Conservation (phyloP, 1,140 invertebrate species). For the Dinoponera quadriceps region DNA sequence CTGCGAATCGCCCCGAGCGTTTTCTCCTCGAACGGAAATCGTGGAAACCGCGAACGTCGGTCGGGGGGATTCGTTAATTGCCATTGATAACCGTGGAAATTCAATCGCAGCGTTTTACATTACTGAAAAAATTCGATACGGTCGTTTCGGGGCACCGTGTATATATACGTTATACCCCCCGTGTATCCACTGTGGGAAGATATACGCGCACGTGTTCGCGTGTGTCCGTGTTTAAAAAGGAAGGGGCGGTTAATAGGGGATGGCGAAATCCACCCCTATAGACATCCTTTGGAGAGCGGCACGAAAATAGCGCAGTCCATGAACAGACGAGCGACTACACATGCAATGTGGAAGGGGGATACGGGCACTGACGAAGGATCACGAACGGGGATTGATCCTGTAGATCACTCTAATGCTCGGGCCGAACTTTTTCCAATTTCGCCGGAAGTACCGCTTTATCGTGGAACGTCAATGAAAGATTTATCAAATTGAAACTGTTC, state of each 20-base stretch:
- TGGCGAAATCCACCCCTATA: slow-evolving; percentile 56
- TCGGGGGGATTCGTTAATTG: background rate
- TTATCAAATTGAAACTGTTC: background rate
- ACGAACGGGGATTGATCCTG: slow-evolving; percentile 7
- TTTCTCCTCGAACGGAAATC: no score
- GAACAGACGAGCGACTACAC: slow-evolving; percentile 50
- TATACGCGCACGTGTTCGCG: background rate
- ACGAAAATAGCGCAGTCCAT: slow-evolving; percentile 64
- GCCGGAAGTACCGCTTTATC: background rate
- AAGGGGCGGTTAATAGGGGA: slow-evolving; percentile 54
- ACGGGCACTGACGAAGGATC: background rate
- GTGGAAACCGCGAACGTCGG: background rate
- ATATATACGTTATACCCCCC: background rate
- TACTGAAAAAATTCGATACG: background rate
- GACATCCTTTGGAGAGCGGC: slow-evolving; percentile 59
- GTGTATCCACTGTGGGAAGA: background rate
- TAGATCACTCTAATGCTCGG: slow-evolving; percentile 24
- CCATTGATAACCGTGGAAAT: background rate
- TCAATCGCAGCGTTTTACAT: background rate
- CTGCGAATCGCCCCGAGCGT: no score
- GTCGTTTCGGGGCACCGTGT: slow-evolving; percentile 17
- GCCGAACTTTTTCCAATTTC: slow-evolving; percentile 4
- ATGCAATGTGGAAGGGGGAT: slow-evolving; percentile 9
- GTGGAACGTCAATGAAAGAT: background rate
- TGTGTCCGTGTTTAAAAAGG: slow-evolving; percentile 22